A percentile compares a stretch with the other conserved stretches of the same genome.
These are phyloP conservation scores for Eudemis profundana DNA, from an alignment of 2,888 invertebrate genomes.

Conservation along the genomic window DNA sequence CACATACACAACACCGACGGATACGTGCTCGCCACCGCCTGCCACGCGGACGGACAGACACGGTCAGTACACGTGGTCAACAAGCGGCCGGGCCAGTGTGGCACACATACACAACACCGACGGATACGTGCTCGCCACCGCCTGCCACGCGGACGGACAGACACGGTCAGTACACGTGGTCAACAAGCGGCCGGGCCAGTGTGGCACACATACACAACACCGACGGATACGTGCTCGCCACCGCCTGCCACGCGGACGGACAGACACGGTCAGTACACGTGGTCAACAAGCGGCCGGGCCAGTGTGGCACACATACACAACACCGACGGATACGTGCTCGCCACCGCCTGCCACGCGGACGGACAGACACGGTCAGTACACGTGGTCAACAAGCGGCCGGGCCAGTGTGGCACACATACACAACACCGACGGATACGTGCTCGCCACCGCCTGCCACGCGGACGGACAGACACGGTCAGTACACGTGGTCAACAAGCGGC, in stretches of 20 bases:
- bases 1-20: conserved; percentile 56
- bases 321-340: conserved; percentile 55
- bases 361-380: conserved; percentile 57
- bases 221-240: conserved; percentile 57
- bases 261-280: conserved; percentile 54
- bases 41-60: conserved; percentile 56
- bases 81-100: too few species aligned
- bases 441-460: conserved; percentile 60
- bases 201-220: conserved; percentile 55
- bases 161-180: conserved; percentile 56
- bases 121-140: conserved; percentile 55
- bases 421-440: conserved; percentile 53
- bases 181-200: too few species aligned
- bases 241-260: conserved; percentile 61
- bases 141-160: conserved; percentile 58
- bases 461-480: conserved; percentile 58
- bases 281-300: too few species aligned
- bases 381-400: too few species aligned
- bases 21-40: conserved; percentile 57
- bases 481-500: too few species aligned
- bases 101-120: conserved; percentile 57
- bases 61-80: conserved; percentile 58
- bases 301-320: conserved; percentile 58
- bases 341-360: conserved; percentile 59
- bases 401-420: too few species aligned